A percentile compares a stretch with the other conserved stretches of the same genome.
These are phyloP conservation scores for Azemiops feae DNA, from an alignment of 2,113 vertebrate genomes.

Conservation along the genomic window DNA sequence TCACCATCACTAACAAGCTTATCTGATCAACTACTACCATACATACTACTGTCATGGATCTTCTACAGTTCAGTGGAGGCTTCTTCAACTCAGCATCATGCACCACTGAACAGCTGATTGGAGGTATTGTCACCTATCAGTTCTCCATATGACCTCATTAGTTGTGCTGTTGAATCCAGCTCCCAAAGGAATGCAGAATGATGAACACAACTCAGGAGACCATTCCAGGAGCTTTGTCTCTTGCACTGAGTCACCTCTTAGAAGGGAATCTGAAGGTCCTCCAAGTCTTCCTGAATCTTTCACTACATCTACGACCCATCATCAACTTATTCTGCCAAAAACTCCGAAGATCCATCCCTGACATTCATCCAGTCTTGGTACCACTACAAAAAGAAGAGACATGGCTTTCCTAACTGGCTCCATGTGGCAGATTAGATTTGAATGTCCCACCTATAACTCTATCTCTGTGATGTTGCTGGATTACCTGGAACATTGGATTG, in stretches of 20 bases:
- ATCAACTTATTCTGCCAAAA: not conserved
- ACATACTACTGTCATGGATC: not conserved
- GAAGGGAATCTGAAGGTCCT: not conserved
- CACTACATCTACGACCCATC: not conserved
- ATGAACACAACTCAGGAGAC: not conserved
- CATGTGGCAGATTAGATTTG: not conserved
- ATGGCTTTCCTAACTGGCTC: not conserved
- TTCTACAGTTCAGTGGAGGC: not conserved
- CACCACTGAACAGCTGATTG: not conserved
- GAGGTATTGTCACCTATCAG: too few species aligned
- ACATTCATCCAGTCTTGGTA: not conserved
- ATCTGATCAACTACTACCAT: not conserved
- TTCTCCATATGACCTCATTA: not conserved
- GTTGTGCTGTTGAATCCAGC: not conserved
- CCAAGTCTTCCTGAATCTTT: not conserved
- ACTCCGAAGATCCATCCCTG: not conserved
- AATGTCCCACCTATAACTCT: not conserved
- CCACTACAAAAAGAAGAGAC: not conserved
- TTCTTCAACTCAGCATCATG: not conserved
- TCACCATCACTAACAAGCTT: not conserved
- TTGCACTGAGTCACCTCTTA: not conserved
- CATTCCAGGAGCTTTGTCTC: not conserved
- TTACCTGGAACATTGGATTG: not conserved
- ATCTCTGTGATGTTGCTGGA: not conserved
- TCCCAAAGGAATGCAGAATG: not conserved